Evolutionary conservation across 2,113 vertebrate species (phyloP).

Genomic region (Natator depressus): DNA sequence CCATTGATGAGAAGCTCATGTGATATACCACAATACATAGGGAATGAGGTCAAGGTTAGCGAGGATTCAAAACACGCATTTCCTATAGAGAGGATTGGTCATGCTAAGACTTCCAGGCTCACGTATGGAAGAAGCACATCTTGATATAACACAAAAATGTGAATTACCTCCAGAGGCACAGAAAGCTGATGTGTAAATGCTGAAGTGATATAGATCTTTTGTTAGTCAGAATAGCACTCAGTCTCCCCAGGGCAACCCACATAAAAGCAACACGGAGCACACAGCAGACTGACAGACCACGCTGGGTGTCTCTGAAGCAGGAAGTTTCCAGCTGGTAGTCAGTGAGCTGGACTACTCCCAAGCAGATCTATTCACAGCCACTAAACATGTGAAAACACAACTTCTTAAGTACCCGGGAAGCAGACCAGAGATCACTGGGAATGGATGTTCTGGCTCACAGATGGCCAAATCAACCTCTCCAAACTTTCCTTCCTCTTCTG

Average conservation of each 20-base stretch:
- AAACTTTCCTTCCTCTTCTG: neutral
- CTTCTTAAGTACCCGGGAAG: neutral
- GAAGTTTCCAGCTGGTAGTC: neutral
- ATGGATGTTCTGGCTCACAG: neutral
- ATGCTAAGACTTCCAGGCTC: neutral
- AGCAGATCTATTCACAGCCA: neutral
- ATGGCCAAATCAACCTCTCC: neutral
- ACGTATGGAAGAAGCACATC: neutral
- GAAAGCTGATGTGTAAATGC: neutral
- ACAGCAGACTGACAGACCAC: accelerated
- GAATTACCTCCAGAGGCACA: neutral
- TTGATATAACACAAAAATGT: neutral
- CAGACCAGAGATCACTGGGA: neutral
- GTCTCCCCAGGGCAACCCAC: accelerated
- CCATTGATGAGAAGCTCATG: neutral
- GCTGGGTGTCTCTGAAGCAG: neutral
- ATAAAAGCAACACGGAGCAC: neutral
- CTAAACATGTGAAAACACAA: neutral
- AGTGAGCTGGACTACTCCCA: neutral
- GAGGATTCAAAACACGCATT: neutral
- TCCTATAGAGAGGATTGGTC: neutral
- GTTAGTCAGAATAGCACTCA: accelerated
- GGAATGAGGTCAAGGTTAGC: neutral
- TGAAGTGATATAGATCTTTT: accelerated
- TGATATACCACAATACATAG: neutral